These are phyloP conservation scores for Empidonax alnorum DNA, from an alignment of 2,113 vertebrate genomes.

Conservation along the genomic window DNA sequence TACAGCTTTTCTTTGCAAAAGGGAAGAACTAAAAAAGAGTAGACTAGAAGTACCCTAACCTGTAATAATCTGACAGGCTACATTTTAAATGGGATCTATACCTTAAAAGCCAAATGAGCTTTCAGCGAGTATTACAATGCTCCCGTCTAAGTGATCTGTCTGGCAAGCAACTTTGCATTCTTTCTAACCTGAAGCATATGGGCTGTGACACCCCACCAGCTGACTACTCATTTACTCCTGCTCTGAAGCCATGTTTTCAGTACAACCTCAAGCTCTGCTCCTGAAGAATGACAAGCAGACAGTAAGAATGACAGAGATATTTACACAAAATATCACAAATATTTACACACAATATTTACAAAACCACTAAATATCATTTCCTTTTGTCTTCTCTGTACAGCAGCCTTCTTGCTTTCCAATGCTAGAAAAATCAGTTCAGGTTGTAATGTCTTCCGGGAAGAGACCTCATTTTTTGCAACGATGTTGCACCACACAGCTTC, in stretches of 20 bases:
- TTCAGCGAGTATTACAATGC: background rate
- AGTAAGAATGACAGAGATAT: background rate
- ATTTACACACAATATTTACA: background rate
- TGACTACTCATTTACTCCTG: background rate
- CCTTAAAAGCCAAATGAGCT: background rate
- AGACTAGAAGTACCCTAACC: background rate
- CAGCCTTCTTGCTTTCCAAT: background rate
- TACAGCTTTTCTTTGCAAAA: background rate
- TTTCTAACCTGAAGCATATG: fast-evolving
- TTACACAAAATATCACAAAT: background rate
- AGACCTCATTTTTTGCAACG: background rate
- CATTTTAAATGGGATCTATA: background rate
- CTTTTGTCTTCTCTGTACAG: background rate
- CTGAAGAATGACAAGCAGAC: background rate
- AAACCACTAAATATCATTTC: background rate
- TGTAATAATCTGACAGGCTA: background rate
- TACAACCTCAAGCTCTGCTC: background rate
- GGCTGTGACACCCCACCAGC: background rate
- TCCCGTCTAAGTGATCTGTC: background rate
- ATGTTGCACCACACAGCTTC: background rate
- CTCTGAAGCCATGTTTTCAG: background rate
- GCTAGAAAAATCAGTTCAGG: background rate
- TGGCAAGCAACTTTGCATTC: background rate
- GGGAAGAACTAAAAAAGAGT: background rate
- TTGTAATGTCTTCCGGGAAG: background rate